phyloP scores from a whole-genome alignment of 1,140 invertebrate genomes.

The Chionoecetes opilio region DNA sequence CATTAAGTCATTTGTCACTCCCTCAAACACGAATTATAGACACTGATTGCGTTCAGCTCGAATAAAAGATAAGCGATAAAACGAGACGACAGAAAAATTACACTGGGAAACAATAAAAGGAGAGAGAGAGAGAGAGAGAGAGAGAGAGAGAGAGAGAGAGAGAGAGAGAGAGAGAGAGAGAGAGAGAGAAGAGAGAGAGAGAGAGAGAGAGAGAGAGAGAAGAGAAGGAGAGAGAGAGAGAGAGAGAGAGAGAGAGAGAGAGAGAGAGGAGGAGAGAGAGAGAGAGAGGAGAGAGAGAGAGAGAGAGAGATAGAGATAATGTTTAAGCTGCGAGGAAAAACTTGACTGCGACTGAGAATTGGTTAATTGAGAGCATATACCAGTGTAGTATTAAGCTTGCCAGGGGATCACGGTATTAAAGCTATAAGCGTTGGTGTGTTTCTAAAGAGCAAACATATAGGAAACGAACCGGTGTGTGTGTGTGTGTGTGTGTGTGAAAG shows the following conservation, averaged over 20 bases:
- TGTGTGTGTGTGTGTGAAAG: too few relatives aligned
- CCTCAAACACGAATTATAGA: too few relatives aligned
- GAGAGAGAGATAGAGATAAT: conserved; percentile 20
- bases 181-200: too few relatives aligned
- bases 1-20: too few relatives aligned
- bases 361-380: neutral
- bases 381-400: neutral
- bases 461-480: too few relatives aligned
- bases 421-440: neutral
- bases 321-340: neutral
- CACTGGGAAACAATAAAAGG: too few relatives aligned
- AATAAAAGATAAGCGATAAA: too few relatives aligned
- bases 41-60: too few relatives aligned
- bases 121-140: too few relatives aligned
- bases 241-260: conserved; percentile 34
- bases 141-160: too few relatives aligned
- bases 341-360: neutral
- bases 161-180: too few relatives aligned
- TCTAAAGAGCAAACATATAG: conserved; percentile 1
- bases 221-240: neutral
- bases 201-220: neutral
- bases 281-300: neutral
- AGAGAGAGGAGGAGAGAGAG: conserved; percentile 7
- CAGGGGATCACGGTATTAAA: neutral
- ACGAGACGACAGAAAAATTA: too few relatives aligned